A percentile compares a stretch with the other conserved stretches of the same genome.
Conservation (phyloP, 2,113 vertebrate species). For the Oreochromis spilurus region DNA sequence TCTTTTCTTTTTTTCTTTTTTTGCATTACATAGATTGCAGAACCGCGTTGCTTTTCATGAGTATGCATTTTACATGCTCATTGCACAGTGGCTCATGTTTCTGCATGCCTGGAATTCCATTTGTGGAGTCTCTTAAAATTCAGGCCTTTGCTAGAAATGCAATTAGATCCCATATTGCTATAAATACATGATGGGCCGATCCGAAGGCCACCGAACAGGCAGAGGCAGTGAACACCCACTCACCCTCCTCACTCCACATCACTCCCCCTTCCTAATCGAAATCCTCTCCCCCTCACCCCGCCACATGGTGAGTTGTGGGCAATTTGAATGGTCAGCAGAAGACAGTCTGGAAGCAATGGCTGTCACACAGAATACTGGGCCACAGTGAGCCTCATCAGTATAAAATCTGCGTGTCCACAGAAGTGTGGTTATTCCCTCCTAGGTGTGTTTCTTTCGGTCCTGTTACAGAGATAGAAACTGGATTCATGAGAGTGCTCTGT, state of each 20-base stretch:
- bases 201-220: conserved; percentile 21
- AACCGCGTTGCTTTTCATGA: conserved; percentile 19
- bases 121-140: conserved; percentile 49
- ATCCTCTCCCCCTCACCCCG: background rate
- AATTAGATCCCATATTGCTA: conserved; percentile 61
- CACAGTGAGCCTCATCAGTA: conserved; percentile 18
- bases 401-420: background rate
- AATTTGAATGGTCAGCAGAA: conserved; percentile 55
- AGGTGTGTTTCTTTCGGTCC: background rate
- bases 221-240: conserved; percentile 10
- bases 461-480: background rate
- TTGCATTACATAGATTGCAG: conserved; percentile 23
- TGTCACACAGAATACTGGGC: conserved; percentile 45
- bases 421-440: conserved; percentile 26
- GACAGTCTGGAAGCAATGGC: conserved; percentile 34
- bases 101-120: conserved; percentile 37
- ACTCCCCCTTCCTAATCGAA: conserved; percentile 14
- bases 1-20: background rate
- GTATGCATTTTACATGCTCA: conserved; percentile 25
- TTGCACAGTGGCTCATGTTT: conserved; percentile 19
- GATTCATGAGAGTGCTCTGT: conserved; percentile 29
- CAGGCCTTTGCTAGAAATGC: conserved; percentile 13
- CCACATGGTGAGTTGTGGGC: conserved; percentile 40
- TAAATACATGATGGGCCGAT: conserved; percentile 41
- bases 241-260: background rate